Percentiles rank a stretch among this genome's conserved stretches.
Evolutionary conservation across 2,888 invertebrate genomes (phyloP).

Genomic region (Rotaria macrura): DNA sequence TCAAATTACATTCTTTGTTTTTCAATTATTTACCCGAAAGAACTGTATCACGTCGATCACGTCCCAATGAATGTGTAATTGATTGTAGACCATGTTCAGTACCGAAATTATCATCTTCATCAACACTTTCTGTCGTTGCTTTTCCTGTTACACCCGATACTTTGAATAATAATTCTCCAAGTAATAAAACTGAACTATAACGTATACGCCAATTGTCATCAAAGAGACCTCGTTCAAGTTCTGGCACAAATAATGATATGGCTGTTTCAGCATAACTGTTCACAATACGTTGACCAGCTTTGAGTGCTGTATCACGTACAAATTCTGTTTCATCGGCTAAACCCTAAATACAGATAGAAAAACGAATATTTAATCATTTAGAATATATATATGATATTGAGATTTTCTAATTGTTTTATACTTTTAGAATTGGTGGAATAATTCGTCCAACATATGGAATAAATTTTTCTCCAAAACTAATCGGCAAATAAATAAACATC

Average conservation of each 20-base stretch:
- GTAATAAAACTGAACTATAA: slow-evolving; percentile 76
- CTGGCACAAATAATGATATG: slow-evolving; percentile 78
- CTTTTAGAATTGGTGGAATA: slow-evolving; percentile 84
- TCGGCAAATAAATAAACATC: slow-evolving; percentile 99
- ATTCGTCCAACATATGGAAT: slow-evolving; percentile 89
- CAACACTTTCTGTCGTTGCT: slow-evolving; percentile 94
- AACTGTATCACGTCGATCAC: slow-evolving; percentile 71
- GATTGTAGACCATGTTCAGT: slow-evolving; percentile 67
- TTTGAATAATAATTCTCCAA: slow-evolving; percentile 86
- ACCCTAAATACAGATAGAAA: too few species aligned
- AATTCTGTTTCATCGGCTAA: slow-evolving; percentile 97
- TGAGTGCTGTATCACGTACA: slow-evolving; percentile 87
- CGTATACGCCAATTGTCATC: slow-evolving; percentile 97
- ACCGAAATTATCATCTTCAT: slow-evolving; percentile 96
- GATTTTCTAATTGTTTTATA: slow-evolving; percentile 36
- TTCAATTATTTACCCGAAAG: slow-evolving; percentile 54
- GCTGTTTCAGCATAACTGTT: slow-evolving; percentile 89
- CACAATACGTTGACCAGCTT: slow-evolving; percentile 90
- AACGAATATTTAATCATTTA: too few species aligned
- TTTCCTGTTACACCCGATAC: slow-evolving; percentile 92
- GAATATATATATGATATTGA: neutral
- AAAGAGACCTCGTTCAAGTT: slow-evolving; percentile 81
- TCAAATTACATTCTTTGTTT: neutral
- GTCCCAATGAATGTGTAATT: slow-evolving; percentile 75
- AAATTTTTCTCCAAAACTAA: slow-evolving; percentile 89